Evolutionary conservation across 2,113 vertebrate genomes (phyloP).

Genomic region (Plecotus auritus): DNA sequence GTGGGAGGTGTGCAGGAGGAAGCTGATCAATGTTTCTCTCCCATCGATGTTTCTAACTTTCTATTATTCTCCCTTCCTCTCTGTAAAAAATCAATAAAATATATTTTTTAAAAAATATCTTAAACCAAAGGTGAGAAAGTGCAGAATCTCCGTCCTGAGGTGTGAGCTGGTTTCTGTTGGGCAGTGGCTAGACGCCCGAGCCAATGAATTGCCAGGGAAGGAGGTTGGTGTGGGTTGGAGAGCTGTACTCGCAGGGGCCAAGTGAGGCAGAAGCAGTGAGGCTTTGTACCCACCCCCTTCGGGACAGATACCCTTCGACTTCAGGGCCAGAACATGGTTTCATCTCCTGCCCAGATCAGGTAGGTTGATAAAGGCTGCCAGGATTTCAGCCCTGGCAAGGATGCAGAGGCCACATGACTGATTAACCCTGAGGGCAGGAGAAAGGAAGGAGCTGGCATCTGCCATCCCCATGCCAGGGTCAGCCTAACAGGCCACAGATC

Average conservation of each 20-base stretch:
- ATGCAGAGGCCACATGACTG: background rate
- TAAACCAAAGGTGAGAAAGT: background rate
- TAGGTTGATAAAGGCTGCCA: background rate
- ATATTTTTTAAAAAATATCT: too few species aligned
- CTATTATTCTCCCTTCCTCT: too few species aligned
- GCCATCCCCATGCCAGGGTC: too few species aligned
- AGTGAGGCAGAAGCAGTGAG: background rate
- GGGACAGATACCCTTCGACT: background rate
- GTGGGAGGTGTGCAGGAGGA: too few species aligned
- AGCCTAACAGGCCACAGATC: background rate
- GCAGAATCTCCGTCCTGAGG: background rate
- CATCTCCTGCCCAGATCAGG: background rate
- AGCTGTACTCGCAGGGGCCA: background rate
- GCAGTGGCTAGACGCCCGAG: background rate
- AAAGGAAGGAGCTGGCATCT: background rate
- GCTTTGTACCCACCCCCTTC: background rate
- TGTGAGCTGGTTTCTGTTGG: background rate
- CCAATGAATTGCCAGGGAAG: background rate
- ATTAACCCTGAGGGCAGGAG: fast-evolving
- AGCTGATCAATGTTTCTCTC: too few species aligned
- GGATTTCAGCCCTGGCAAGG: background rate
- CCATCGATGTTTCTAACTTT: too few species aligned
- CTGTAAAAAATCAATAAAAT: too few species aligned
- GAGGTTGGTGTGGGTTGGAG: background rate
- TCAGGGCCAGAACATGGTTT: background rate